These are phyloP conservation scores for Acanthosoma haemorrhoidale DNA, from an alignment of 2,888 invertebrate species.

Conservation along the genomic window DNA sequence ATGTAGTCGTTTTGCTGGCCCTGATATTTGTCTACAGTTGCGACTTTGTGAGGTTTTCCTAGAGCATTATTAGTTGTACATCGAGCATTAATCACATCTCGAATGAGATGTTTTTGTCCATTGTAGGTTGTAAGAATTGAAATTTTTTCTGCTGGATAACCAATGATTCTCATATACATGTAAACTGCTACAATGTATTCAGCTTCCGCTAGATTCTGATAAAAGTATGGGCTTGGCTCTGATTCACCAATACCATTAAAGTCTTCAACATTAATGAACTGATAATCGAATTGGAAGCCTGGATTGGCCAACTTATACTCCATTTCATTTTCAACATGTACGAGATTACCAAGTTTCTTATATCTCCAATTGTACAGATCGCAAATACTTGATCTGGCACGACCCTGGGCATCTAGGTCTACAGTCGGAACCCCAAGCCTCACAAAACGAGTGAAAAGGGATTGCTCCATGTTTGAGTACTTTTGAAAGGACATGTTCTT, in stretches of 20 bases:
- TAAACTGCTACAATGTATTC: slow-evolving; percentile 95
- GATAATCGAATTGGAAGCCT: slow-evolving; percentile 88
- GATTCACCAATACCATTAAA: slow-evolving; percentile 95
- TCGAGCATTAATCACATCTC: slow-evolving; percentile 89
- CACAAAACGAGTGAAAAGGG: slow-evolving; percentile 92
- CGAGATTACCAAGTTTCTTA: slow-evolving; percentile 87
- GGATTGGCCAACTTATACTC: slow-evolving; percentile 90
- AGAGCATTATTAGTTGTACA: slow-evolving; percentile 94
- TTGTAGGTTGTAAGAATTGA: slow-evolving; percentile 98
- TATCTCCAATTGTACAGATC: slow-evolving; percentile 95
- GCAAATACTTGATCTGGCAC: slow-evolving; percentile 87
- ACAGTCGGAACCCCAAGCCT: slow-evolving; percentile 94
- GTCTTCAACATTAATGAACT: slow-evolving; percentile 92
- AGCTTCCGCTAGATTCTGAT: slow-evolving; percentile 87
- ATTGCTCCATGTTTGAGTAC: slow-evolving; percentile 99
- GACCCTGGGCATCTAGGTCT: slow-evolving; percentile 94
- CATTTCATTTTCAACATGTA: slow-evolving; percentile 74
- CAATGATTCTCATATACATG: slow-evolving; percentile 96
- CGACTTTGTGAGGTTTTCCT: slow-evolving; percentile 85
- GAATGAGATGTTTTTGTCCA: slow-evolving; percentile 94
- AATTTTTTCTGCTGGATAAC: slow-evolving; percentile 94
- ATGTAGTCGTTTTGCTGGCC: slow-evolving; percentile 99
- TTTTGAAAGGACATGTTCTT: slow-evolving; percentile 99
- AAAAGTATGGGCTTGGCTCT: slow-evolving; percentile 97
- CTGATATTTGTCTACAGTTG: slow-evolving; percentile 98